These are phyloP conservation scores for Parazoanthus swiftii DNA, from an alignment of 92 coral and sea anemone genomes.

Conservation along the genomic window DNA sequence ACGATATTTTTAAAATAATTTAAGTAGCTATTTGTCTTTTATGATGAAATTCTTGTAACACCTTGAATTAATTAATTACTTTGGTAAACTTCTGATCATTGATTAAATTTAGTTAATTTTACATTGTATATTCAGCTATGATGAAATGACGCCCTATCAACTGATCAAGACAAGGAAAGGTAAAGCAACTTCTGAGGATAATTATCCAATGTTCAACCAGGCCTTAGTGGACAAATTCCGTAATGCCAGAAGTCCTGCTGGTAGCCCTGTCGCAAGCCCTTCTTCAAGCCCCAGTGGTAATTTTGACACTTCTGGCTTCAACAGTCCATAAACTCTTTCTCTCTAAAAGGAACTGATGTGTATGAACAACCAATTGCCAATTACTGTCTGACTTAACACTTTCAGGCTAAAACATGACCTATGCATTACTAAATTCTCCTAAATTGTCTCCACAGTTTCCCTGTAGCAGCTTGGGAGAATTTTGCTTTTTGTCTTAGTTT, in stretches of 20 bases:
- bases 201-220: constrained; percentile 38
- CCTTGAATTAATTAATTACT: no score
- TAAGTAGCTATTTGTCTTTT: no score
- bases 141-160: constrained; percentile 15
- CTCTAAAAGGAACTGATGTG: not conserved
- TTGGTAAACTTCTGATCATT: no score
- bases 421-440: no score
- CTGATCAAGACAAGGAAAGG: constrained; percentile 26
- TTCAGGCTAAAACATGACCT: no score
- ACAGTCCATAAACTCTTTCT: constrained; percentile 7
- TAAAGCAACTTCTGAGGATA: not conserved
- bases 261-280: constrained; percentile 24
- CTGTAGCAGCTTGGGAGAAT: no score
- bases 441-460: no score
- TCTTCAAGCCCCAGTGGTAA: constrained; percentile 34
- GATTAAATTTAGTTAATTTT: no score
- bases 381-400: no score
- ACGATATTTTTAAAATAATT: no score
- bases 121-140: not conserved
- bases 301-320: constrained; percentile 23
- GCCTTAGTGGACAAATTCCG: constrained; percentile 40
- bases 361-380: not conserved
- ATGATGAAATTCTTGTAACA: no score
- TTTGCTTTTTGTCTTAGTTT: no score
- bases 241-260: constrained; percentile 31